phyloP scores from a whole-genome alignment of 1,140 invertebrate species.

The Camponotus vicinus region DNA sequence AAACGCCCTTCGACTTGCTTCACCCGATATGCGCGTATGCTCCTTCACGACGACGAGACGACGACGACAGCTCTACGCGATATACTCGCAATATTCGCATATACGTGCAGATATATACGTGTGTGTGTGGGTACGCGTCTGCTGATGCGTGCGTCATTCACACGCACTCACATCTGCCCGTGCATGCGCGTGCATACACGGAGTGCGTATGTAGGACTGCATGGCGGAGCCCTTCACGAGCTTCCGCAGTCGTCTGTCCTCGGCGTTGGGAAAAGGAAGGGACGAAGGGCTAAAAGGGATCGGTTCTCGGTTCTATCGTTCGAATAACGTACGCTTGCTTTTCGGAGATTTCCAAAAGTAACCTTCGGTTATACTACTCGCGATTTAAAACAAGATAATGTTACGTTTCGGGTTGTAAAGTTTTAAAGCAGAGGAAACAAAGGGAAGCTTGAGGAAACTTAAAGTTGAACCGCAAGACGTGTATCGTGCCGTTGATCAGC shows the following conservation, averaged over 20 bases:
- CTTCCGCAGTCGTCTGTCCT: conserved; percentile 65
- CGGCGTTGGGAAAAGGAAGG: conserved; percentile 25
- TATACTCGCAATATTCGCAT: conserved; percentile 60
- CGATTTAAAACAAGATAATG: neutral
- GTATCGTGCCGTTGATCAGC: neutral
- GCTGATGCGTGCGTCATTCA: conserved; percentile 4
- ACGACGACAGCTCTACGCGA: conserved; percentile 23
- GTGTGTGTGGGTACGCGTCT: neutral
- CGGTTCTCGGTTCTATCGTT: conserved; percentile 1
- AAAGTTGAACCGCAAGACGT: neutral
- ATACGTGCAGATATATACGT: conserved; percentile 37
- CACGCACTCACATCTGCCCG: conserved; percentile 31
- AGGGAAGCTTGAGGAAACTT: neutral
- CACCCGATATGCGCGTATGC: conserved; percentile 51
- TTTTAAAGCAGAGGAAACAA: neutral
- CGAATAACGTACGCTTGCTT: neutral
- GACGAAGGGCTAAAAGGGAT: conserved; percentile 27
- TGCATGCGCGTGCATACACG: conserved; percentile 13
- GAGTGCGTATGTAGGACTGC: conserved; percentile 31
- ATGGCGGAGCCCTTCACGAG: conserved; percentile 37
- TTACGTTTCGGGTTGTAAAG: conserved; percentile 1
- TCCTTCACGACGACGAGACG: conserved; percentile 45
- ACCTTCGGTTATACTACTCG: conserved; percentile 9
- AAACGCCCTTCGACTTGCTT: conserved; percentile 83
- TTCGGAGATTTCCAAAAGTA: neutral